Base-by-base conservation (phyloP, 1,140 invertebrate species). In the Mya arenaria region DNA sequence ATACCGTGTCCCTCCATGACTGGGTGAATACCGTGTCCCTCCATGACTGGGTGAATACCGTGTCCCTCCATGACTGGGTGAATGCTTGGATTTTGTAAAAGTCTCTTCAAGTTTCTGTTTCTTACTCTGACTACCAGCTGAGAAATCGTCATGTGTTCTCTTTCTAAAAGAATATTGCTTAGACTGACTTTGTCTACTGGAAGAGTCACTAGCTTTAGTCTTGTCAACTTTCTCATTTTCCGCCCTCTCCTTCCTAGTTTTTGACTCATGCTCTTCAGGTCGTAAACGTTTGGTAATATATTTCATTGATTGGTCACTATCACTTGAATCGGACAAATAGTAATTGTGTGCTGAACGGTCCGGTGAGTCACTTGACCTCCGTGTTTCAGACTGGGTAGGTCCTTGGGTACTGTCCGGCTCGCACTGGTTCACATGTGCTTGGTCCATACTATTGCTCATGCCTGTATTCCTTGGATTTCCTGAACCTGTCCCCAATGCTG, bases 351-450 rank as follows among this genome's bases (percentile, higher is more conserved):
- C 15, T 23, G 17, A 58, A 34, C 36, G 36, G 17, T 3, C 56
- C 2, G 0, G 4, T 75, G 30, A 36, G 28, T n/a, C 8, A 4
- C 52, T 6, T 15, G 30, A 6, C 36, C 56, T 36, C 15, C 63
- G 56, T 17, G 23, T 23, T 17, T 62, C 56, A 1, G 41, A 3
- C 13, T 19, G 17, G 6, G 8, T 30, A 6, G 69, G 69, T 62
- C 58, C 63, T 23, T 37, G 62, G 0, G 77, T 80, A 34, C 77
- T 80, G 39, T 80, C 77, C 1, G 77, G 77, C 56, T 78, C 75
- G 58, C 75, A 78, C 44, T 44, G 58, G 25, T 48, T 56, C 13
- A 72, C 32, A 36, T n/a, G 3, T 0, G 37, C n/a, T 13, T 34
- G 28, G 36, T 55, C 3, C 17, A 23, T 30, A 8, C n/a, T n/a